Evolutionary conservation across 2,797 vertebrate genomes (phyloP).

Genomic region (Anas acuta): DNA sequence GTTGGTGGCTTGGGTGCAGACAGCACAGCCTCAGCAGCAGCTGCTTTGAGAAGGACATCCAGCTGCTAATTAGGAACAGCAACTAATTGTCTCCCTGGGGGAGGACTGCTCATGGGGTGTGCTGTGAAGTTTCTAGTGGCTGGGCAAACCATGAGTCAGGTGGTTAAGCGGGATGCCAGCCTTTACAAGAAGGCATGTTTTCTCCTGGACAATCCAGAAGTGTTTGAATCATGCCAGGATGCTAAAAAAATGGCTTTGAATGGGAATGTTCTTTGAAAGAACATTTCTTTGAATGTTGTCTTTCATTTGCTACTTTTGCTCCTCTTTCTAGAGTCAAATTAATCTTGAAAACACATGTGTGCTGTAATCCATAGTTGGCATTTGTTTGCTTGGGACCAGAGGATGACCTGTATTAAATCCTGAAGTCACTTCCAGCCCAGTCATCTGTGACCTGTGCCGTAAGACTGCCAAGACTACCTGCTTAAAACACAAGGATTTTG

Average conservation of each 20-base stretch:
- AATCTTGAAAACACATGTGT: neutral
- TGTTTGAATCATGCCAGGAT: neutral
- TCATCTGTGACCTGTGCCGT: neutral
- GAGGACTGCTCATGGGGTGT: accelerated
- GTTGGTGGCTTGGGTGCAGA: neutral
- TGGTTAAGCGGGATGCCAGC: neutral
- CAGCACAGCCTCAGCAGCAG: neutral
- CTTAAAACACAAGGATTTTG: neutral
- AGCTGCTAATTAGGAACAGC: neutral
- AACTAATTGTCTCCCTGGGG: neutral
- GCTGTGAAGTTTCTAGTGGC: neutral
- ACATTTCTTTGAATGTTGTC: neutral
- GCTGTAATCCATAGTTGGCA: neutral
- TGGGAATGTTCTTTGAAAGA: too few relatives aligned
- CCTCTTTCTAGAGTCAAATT: neutral
- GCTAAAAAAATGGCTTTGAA: neutral
- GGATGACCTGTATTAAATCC: neutral
- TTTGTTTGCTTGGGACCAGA: neutral
- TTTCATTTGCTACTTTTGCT: neutral
- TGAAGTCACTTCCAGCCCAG: neutral
- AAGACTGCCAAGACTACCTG: neutral
- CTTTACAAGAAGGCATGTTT: neutral
- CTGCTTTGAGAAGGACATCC: accelerated
- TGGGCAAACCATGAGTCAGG: neutral
- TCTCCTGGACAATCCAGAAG: neutral